These are phyloP conservation scores for Sinocyclocheilus rhinocerous DNA, from an alignment of 2,113 vertebrate genomes.

Conservation along the genomic window DNA sequence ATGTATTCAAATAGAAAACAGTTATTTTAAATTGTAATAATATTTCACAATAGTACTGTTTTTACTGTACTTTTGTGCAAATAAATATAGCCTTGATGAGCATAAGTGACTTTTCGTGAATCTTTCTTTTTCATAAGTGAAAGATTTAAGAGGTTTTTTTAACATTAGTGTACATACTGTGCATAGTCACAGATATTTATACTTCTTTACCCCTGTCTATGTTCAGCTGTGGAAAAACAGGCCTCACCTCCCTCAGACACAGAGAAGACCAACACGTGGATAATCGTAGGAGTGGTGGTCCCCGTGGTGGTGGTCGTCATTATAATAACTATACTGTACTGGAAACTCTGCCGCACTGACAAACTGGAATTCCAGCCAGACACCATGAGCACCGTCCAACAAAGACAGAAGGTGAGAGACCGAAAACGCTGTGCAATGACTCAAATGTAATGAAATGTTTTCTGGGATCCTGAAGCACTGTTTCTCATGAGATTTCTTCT, in stretches of 20 bases:
- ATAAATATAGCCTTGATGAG: background rate
- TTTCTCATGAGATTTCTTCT: background rate
- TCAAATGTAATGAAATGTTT: background rate
- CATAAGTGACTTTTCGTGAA: background rate
- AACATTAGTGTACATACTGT: background rate
- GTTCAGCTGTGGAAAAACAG: conserved; percentile 86
- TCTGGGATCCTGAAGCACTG: background rate
- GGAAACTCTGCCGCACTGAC: conserved; percentile 96
- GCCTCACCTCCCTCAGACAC: conserved; percentile 75
- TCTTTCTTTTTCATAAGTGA: too few species aligned
- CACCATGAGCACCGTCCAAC: conserved; percentile 89
- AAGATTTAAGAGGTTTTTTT: too few species aligned
- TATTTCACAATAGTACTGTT: too few species aligned
- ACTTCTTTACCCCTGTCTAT: background rate
- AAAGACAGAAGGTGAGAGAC: conserved; percentile 91
- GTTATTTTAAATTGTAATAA: too few species aligned
- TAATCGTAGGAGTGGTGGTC: conserved; percentile 90
- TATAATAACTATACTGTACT: conserved; percentile 93
- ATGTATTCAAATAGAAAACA: too few species aligned
- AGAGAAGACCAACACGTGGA: conserved; percentile 90
- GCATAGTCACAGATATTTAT: background rate
- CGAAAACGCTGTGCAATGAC: background rate
- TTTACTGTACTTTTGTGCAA: too few species aligned
- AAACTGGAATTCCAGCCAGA: conserved; percentile 98
- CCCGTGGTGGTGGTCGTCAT: conserved; percentile 87